Evolutionary conservation across 2,113 vertebrate genomes (phyloP).

Genomic region (Grallaria varia): DNA sequence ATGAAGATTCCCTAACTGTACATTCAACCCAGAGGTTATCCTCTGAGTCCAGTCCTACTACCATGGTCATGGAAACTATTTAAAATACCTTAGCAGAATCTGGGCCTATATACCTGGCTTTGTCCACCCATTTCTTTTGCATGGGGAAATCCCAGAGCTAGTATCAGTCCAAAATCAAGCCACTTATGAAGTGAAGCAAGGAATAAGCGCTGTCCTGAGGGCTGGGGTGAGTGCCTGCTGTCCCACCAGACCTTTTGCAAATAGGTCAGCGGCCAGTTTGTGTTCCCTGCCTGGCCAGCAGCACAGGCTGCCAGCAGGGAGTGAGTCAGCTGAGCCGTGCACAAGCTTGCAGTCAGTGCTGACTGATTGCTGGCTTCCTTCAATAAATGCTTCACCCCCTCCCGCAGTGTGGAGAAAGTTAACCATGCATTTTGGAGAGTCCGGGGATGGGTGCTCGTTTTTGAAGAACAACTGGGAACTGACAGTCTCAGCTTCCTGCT

Average conservation of each 20-base stretch:
- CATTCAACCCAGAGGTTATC: neutral
- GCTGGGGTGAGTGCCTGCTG: neutral
- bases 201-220: neutral
- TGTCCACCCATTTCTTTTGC: neutral
- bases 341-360: neutral
- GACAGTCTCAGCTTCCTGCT: neutral
- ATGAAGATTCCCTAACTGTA: neutral
- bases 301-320: neutral
- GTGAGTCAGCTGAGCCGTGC: neutral
- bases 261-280: neutral
- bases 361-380: neutral
- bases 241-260: neutral
- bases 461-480: neutral
- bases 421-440: fast-evolving
- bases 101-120: neutral
- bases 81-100: neutral
- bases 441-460: fast-evolving
- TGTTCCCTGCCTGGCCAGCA: fast-evolving
- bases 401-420: neutral
- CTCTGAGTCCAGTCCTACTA: neutral
- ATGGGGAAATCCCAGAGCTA: fast-evolving
- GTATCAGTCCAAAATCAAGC: neutral
- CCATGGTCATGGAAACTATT: neutral
- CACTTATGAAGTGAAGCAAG: neutral
- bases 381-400: neutral